phyloP scores from a whole-genome alignment of 1,140 invertebrate species.

The Dreissena polymorpha region DNA sequence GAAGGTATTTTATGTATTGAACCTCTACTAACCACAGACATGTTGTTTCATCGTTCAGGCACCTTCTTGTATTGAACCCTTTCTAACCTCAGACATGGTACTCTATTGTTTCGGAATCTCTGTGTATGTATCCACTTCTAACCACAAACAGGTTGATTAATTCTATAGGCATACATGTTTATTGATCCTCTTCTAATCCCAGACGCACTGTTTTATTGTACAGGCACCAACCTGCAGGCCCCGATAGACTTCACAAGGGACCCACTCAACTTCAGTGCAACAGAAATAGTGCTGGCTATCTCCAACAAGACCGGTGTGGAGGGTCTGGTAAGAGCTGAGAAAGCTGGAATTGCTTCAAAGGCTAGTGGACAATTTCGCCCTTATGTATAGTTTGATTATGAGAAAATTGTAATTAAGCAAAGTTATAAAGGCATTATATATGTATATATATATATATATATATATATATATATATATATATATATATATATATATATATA shows the following conservation, averaged over 20 bases:
- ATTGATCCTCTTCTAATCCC: background rate
- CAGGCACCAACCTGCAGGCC: slow-evolving; percentile 88
- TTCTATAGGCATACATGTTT: background rate
- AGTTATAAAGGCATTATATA: too few species aligned
- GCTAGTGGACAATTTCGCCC: slow-evolving; percentile 78
- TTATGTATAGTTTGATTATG: background rate
- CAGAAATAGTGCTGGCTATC: slow-evolving; percentile 93
- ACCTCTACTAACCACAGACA: too few species aligned
- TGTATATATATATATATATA: too few species aligned
- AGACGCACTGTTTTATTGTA: slow-evolving; percentile 11
- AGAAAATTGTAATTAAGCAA: too few species aligned
- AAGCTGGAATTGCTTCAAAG: slow-evolving; percentile 87
- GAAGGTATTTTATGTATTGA: too few species aligned
- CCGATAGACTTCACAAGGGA: slow-evolving; percentile 90
- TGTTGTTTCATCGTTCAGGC: too few species aligned
- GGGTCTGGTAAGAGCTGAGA: slow-evolving; percentile 84
- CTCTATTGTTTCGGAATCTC: too few species aligned
- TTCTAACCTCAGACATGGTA: too few species aligned
- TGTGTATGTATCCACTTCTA: too few species aligned
- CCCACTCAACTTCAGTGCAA: slow-evolving; percentile 83
- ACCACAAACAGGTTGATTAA: background rate
- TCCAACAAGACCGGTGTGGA: slow-evolving; percentile 89
- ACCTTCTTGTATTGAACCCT: background rate
- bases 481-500: too few species aligned
- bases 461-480: too few species aligned